Percentiles rank a stretch among this genome's conserved stretches.
These are phyloP conservation scores for Tetrapedia diversipes DNA, from an alignment of 2,888 invertebrate genomes.

Conservation along the genomic window DNA sequence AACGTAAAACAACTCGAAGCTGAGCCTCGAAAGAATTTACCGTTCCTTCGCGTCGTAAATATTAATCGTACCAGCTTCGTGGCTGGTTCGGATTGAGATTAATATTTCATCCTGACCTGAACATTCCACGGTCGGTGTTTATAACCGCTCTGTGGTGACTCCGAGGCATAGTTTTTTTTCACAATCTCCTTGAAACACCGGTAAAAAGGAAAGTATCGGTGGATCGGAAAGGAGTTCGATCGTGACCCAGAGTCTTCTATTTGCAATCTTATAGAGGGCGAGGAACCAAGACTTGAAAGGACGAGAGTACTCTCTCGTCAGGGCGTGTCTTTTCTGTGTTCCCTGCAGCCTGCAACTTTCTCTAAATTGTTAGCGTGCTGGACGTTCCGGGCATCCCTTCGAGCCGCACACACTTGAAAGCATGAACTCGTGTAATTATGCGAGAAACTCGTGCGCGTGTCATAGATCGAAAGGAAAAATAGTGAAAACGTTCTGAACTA, in stretches of 20 bases:
- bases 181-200: constrained; percentile 1
- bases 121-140: background rate
- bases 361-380: constrained; percentile 70
- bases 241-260: constrained; percentile 40
- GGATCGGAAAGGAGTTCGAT: constrained; percentile 1
- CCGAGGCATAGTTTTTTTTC: constrained; percentile 9
- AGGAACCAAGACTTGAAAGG: constrained; percentile 56
- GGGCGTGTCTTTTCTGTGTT: constrained; percentile 75
- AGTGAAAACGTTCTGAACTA: constrained; percentile 9
- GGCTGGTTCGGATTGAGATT: constrained; percentile 7
- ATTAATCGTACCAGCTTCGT: constrained; percentile 8
- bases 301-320: constrained; percentile 71
- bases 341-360: constrained; percentile 70
- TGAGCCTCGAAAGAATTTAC: constrained; percentile 16
- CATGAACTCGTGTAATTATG: constrained; percentile 28
- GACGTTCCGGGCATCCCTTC: constrained; percentile 62
- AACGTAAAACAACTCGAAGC: background rate
- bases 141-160: background rate
- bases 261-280: constrained; percentile 36
- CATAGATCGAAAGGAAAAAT: background rate
- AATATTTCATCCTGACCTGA: background rate
- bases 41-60: constrained; percentile 9
- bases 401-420: constrained; percentile 9
- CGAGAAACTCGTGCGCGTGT: constrained; percentile 38
- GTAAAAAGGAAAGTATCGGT: constrained; percentile 48